Percentiles rank a stretch among this genome's conserved stretches.
These are phyloP conservation scores for Hydra vulgaris DNA, from an alignment of 30 jellyfish, hydroid and myxozoan species.

Conservation along the genomic window DNA sequence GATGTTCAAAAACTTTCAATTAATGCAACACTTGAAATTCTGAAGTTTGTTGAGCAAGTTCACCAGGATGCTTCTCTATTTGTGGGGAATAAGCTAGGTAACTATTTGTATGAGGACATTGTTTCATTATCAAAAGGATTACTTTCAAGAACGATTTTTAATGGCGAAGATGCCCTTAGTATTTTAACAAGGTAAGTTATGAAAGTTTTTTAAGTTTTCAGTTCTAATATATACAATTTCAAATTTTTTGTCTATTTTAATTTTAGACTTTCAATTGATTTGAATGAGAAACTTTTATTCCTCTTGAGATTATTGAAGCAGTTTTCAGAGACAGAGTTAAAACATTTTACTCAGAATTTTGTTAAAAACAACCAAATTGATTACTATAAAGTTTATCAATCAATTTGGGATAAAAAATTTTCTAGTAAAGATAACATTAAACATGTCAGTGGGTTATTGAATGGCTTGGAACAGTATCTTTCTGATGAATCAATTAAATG, in stretches of 20 bases:
- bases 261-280: constrained; percentile 3
- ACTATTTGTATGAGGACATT: constrained; percentile 24
- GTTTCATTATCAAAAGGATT: not conserved
- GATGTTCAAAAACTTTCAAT: constrained; percentile 11
- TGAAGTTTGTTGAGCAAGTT: constrained; percentile 25
- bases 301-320: constrained; percentile 23
- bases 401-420: constrained; percentile 24
- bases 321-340: constrained; percentile 6
- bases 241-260: not conserved
- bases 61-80: constrained; percentile 12
- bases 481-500: constrained; percentile 30
- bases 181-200: constrained; percentile 13
- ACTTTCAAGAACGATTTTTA: constrained; percentile 6
- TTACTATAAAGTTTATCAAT: constrained; percentile 33
- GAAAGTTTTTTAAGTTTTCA: not conserved
- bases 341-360: constrained; percentile 19
- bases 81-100: constrained; percentile 3
- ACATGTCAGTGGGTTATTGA: constrained; percentile 8
- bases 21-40: constrained; percentile 36
- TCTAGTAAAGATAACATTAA: constrained; percentile 11
- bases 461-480: constrained; percentile 14
- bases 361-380: constrained; percentile 9
- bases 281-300: not conserved
- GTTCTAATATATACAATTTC: constrained; percentile 11
- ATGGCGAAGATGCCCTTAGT: constrained; percentile 2